Conservation (phyloP, 2,797 vertebrate genomes). For the Acanthis flammea region DNA sequence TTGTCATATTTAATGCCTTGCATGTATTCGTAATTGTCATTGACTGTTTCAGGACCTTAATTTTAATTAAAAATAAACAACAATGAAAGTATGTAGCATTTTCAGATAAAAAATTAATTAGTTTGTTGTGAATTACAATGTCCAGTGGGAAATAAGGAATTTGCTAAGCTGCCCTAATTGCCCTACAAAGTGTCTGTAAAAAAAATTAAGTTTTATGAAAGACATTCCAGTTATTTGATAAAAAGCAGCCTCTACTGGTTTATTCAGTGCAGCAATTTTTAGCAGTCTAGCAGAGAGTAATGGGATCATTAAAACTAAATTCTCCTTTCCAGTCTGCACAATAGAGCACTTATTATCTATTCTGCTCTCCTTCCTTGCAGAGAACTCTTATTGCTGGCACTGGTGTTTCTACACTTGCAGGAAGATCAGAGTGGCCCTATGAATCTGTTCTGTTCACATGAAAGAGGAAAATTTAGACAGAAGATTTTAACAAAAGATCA, state of each 20-base stretch:
- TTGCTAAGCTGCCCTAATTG: slow-evolving; percentile 14
- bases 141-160: slow-evolving; percentile 16
- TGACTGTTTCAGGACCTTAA: not conserved
- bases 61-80: slow-evolving; percentile 53
- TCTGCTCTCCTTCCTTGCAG: not conserved
- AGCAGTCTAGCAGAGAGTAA: not conserved
- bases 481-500: not conserved
- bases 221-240: not conserved
- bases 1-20: not conserved
- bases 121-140: slow-evolving; percentile 15
- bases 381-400: not conserved
- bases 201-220: not conserved
- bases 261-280: not conserved
- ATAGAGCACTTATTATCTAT: not conserved
- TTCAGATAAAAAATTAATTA: slow-evolving; percentile 46
- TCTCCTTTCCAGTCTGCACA: not conserved
- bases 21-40: not conserved
- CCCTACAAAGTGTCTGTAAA: not conserved
- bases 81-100: not conserved
- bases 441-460: not conserved
- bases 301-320: slow-evolving; percentile 37
- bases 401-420: not conserved
- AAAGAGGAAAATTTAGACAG: not conserved
- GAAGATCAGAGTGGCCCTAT: not conserved
- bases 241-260: not conserved